Evolutionary conservation across 2,888 invertebrate genomes (phyloP), one percentile per base, ranked within the genome.

Genomic region (Barypeithes pellucidus): DNA sequence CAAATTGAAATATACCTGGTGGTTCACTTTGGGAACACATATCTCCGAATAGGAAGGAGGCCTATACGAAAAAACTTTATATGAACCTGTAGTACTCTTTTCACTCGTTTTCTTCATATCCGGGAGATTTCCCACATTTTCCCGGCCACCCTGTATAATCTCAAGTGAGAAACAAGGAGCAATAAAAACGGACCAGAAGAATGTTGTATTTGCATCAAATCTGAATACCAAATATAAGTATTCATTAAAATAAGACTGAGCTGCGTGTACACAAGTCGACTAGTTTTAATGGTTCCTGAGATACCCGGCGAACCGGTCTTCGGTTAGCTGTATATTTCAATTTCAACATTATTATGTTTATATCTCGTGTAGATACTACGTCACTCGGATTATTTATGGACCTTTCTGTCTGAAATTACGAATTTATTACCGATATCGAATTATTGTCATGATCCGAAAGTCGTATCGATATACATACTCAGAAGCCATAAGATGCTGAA

Each of bases 251-350:
- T 36, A 43, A 61, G 59, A 66, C 67, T 67, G 71, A 29, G 67
- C 47, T 52, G 52, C 52, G 52, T 52, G 52, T 52, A 52, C 62
- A 52, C 54, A 39, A 61, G 52, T 18, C 59, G 62, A 73, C 73
- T 62, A 73, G 68, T 39, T 73, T 63, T 57, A 69, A 73, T 62
- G 54, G 52, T 36, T 50, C 50, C 22, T 22, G 50, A 54, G 61
- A 70, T 71, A 75, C 67, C 75, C 59, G 66, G 67, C 65, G 33
- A 75, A 75, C 75, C 75, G 75, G 75, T 75, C 75, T 70, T 71
- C 71, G 70, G 54, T 71, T 74, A 71, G 74, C 71, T 71, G 71
- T 75, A 75, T 75, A 75, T 75, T 75, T 75, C 75, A 75, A 75
- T 71, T 75, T 75, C 75, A 75, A 75, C 75, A 75, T 75, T 75